A percentile compares a stretch with the other conserved stretches of the same genome.
phyloP scores from a whole-genome alignment of 2,797 vertebrate genomes.

The Hipposideros larvatus region DNA sequence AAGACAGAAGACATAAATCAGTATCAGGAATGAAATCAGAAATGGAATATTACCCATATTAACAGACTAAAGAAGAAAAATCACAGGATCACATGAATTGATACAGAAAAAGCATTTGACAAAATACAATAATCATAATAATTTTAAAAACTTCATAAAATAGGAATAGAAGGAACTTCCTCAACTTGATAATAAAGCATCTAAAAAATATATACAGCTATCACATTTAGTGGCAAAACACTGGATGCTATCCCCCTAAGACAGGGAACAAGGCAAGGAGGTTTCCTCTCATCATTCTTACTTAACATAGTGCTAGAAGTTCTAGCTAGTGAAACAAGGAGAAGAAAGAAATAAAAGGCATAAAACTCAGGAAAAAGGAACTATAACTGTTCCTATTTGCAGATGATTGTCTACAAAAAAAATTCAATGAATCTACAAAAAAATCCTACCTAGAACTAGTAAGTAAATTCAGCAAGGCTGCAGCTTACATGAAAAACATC shows the following conservation, averaged over 20 bases:
- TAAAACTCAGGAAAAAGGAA: not conserved
- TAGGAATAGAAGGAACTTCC: not conserved
- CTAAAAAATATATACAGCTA: not conserved
- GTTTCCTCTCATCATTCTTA: not conserved
- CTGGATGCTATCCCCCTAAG: not conserved
- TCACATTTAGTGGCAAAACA: not conserved
- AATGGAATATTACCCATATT: not conserved
- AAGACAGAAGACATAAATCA: not conserved
- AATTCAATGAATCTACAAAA: slow-evolving; percentile 1
- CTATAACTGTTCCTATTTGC: slow-evolving; percentile 4
- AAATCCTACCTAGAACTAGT: not conserved
- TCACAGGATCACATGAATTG: not conserved
- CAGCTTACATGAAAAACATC: not conserved
- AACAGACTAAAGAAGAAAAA: slow-evolving; percentile 2
- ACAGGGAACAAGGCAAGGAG: not conserved
- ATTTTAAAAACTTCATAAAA: not conserved
- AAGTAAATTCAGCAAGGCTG: slow-evolving; percentile 3
- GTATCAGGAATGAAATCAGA: not conserved
- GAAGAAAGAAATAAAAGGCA: not conserved
- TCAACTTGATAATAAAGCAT: not conserved
- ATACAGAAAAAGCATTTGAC: not conserved
- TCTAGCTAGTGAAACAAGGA: not conserved
- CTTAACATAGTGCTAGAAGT: not conserved
- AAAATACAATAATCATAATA: slow-evolving; percentile 20
- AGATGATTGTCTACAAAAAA: not conserved